These are phyloP conservation scores for Phodopus roborovskii DNA, from an alignment of 2,113 vertebrate species.

Conservation along the genomic window DNA sequence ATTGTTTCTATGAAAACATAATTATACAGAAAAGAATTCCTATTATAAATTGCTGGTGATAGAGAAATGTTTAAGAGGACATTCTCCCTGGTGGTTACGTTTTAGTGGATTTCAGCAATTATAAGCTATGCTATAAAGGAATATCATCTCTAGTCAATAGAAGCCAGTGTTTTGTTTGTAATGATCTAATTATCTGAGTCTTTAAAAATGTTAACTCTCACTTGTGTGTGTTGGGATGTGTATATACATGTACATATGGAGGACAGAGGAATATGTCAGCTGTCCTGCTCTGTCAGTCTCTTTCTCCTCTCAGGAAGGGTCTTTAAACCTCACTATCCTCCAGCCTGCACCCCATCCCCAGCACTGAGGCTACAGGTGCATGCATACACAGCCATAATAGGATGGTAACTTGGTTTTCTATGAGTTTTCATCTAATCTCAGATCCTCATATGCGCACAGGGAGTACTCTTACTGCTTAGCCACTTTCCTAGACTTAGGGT, in stretches of 20 bases:
- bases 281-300: background rate
- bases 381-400: background rate
- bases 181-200: background rate
- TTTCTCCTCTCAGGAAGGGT: background rate
- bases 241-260: background rate
- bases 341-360: background rate
- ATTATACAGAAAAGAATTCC: constrained; percentile 36
- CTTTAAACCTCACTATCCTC: background rate
- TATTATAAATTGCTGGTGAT: background rate
- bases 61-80: constrained; percentile 24
- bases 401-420: background rate
- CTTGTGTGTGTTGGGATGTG: background rate
- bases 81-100: background rate
- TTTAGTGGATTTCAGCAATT: background rate
- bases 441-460: background rate
- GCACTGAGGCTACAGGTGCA: background rate
- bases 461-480: background rate
- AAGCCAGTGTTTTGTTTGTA: background rate
- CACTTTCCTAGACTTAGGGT: background rate
- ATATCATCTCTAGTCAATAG: background rate
- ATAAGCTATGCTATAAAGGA: background rate
- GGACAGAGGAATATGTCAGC: too few relatives aligned
- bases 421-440: background rate
- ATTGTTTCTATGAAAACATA: constrained; percentile 59
- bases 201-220: background rate